Base-by-base conservation (phyloP, 1,140 invertebrate species). In the Heliconius nattereri region DNA sequence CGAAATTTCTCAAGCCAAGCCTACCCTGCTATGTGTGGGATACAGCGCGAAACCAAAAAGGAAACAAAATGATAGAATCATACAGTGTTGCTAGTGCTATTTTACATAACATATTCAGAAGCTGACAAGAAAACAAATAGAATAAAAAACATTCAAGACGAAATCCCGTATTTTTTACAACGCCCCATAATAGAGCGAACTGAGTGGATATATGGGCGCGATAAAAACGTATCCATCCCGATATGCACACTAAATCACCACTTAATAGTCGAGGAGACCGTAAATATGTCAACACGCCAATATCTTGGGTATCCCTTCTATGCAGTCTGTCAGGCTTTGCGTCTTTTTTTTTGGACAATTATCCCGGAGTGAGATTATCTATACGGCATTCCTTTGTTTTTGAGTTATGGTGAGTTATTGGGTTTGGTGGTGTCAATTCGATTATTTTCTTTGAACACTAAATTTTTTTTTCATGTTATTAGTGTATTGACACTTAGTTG, bases 181-280 rank as follows among this genome's bases (percentile, higher is more conserved):
- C 73, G 71, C 79, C 16, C 84, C 83, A 87, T 89, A 90, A 90
- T 90, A 85, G 85, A 89, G 82, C 84, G 57, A 83, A 86, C 81
- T 83, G 75, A 84, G 78, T 88, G 86, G 88, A 91, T 90, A 89
- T 90, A 91, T 90, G 83, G 86, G 78, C 83, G 78, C 90, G 90
- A 92, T 92, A 92, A 92, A 92, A 91, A 91, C 88, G 89, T 90
- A 92, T 92, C 90, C 89, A 91, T 91, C 90, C 84, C 80, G 90
- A 92, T 92, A 92, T 90, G 91, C 85, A 78, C 86, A 90, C 85
- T 92, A 91, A 92, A 92, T 92, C 91, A 92, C 91, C 84, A 91
- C 90, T 91, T 92, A 91, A 92, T 92, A 91, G 90, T 90, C 87
- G 86, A 90, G 85, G 77, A 87, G 87, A 78, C 82, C 89, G 90